Percentiles rank a stretch among this genome's conserved stretches.
These are phyloP conservation scores for Leptinotarsa lineolata DNA, from an alignment of 1,140 invertebrate genomes.

Conservation along the genomic window DNA sequence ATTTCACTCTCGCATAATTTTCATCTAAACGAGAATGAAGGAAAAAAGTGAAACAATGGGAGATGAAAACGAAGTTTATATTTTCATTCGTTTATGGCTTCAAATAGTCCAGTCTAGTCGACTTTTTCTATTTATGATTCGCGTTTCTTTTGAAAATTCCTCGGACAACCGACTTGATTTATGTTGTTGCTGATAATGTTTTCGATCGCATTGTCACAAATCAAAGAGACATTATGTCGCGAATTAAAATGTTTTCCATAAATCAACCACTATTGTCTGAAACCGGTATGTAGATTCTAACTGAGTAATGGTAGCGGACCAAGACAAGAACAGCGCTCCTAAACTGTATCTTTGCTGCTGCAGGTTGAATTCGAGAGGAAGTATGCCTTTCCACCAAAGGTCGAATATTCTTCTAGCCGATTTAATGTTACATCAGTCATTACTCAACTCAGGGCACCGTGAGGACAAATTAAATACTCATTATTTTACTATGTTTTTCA, in stretches of 20 bases:
- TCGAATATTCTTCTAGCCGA: not conserved
- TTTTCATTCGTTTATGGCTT: slow-evolving; percentile 27
- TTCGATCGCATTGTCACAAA: slow-evolving; percentile 53
- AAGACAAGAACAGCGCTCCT: slow-evolving; percentile 36
- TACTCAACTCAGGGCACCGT: too few species aligned
- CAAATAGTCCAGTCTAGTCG: slow-evolving; percentile 31
- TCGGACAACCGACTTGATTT: slow-evolving; percentile 44
- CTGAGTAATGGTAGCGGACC: slow-evolving; percentile 35
- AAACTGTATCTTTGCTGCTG: slow-evolving; percentile 36
- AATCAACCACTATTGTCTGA: slow-evolving; percentile 52
- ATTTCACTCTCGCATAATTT: slow-evolving; percentile 24
- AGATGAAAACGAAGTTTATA: slow-evolving; percentile 24
- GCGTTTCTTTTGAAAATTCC: slow-evolving; percentile 30
- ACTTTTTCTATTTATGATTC: slow-evolving; percentile 33
- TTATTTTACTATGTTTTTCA: too few species aligned
- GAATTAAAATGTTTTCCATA: slow-evolving; percentile 53
- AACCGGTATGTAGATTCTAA: slow-evolving; percentile 48
- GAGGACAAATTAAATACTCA: too few species aligned
- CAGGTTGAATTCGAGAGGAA: not conserved
- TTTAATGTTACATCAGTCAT: too few species aligned
- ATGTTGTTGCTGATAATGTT: slow-evolving; percentile 52
- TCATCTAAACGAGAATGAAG: slow-evolving; percentile 17
- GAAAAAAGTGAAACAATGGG: slow-evolving; percentile 30
- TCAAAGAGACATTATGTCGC: slow-evolving; percentile 55
- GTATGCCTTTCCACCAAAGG: not conserved